Conservation (phyloP, 2,113 vertebrate species). For the Gallinago undulata region DNA sequence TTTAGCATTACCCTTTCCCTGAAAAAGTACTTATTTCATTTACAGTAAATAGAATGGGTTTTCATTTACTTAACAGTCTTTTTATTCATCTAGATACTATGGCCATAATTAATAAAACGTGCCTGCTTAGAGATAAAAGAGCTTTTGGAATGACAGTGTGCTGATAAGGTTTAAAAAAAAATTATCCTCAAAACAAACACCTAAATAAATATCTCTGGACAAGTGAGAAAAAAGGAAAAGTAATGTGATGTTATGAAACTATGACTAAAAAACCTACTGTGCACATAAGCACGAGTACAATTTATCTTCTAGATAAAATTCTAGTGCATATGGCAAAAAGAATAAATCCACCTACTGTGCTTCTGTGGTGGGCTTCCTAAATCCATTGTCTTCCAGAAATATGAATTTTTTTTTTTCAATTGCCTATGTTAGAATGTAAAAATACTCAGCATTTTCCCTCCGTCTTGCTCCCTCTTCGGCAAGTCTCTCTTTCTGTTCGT, state of each 20-base stretch:
- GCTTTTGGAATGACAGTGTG: background rate
- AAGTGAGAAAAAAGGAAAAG: background rate
- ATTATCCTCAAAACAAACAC: background rate
- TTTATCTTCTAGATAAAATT: background rate
- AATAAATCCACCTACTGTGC: slow-evolving; percentile 81
- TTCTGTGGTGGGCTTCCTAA: slow-evolving; percentile 75
- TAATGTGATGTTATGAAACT: background rate
- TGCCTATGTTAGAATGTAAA: slow-evolving; percentile 29
- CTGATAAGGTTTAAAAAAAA: background rate
- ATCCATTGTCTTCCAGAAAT: slow-evolving; percentile 75
- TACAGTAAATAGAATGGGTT: background rate
- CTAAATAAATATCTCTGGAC: background rate
- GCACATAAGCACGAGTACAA: background rate
- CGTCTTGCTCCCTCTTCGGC: slow-evolving; percentile 38
- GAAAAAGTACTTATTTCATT: background rate
- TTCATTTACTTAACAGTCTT: background rate
- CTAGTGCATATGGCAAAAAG: background rate
- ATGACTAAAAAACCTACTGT: background rate
- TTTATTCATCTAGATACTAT: background rate
- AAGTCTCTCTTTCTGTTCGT: background rate
- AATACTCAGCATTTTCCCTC: slow-evolving; percentile 45
- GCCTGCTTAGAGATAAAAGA: background rate
- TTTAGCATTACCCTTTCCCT: background rate
- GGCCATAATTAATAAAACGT: slow-evolving; percentile 24
- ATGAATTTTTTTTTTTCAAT: background rate